Evolutionary conservation across 2,113 vertebrate genomes (phyloP), one percentile per base, ranked within the genome.

Genomic region (Cichladusa arquata): DNA sequence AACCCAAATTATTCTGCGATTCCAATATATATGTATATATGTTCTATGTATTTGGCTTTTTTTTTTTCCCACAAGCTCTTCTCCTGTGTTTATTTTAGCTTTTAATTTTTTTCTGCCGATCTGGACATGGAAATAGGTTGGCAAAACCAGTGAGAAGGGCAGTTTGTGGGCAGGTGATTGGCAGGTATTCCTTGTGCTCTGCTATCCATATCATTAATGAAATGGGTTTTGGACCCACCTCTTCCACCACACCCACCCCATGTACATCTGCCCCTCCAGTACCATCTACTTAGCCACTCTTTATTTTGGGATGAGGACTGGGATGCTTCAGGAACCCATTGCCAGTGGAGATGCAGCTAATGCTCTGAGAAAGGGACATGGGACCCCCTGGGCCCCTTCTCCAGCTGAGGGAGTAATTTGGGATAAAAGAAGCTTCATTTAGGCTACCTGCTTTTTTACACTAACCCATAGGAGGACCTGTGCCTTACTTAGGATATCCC

Each of bases 11-110:
- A 47, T 61, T 74, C 16, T 47, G 20, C 2, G 7, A 5, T 40
- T 60, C 19, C 19, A 58, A 0, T 38, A 8, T 29, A 14, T 33
- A 5, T 38, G 2, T 40, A 2, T 45, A 0, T 6, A 5, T 42
- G 6, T 36, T 60, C 54, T 14, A 57, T 22, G 19, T 7, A 6
- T 71, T 58, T 84, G 9, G 40, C 40, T 42, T 13, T 51, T 62
- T 12, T 33, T 26, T 47, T 48, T 23, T 48, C 50, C 22, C 31
- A 25, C 40, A 34, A 74, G 24, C 29, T 70, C n/a, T 74, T 48
- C 12, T 29, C 29, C 23, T 17, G 48, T 12, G 9, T 58, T 56
- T 45, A 14, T 47, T 69, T 86, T 31, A 25, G 11, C 36, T 65
- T 72, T 60, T 19, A 9, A 14, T 17, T 8, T 57, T 3, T 40